Evolutionary conservation across 2,797 vertebrate genomes (phyloP), one percentile per base, ranked within the genome.

Genomic region (Gambelia wislizenii): DNA sequence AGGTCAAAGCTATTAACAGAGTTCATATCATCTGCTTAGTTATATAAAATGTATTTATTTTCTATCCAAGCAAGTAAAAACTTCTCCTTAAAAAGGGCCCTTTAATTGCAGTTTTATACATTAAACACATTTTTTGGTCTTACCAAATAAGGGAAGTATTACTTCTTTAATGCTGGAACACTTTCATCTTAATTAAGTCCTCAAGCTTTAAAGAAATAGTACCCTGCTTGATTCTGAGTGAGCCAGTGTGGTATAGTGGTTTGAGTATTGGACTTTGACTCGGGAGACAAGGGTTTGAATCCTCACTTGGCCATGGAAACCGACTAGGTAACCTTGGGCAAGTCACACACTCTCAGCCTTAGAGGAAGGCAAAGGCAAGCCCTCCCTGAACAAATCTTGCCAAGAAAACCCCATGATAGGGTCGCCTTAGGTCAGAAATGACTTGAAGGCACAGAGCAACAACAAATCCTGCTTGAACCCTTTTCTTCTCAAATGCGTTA

Each of bases 381-480:
- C n/a, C n/a, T n/a, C n/a, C n/a, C n/a, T n/a, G n/a, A n/a, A n/a
- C n/a, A n/a, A n/a, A n/a, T n/a, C n/a, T n/a, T n/a, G n/a, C n/a
- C n/a, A 33, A 33, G 9, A 30, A 30, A 67, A 10, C 20, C 56
- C 56, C 56, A 59, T 4, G 16, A 18, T 3, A 33, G 10, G 30
- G 30, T 33, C 3, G 10, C 64, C 64, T 6, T 13, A 33, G 33
- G 30, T 33, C 30, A 67, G 10, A 67, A 67, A 64, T 9, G 2
- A 64, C 27, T 64, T 64, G 27, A 67, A 67, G 7, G 27, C 30
- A 33, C 64, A 67, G 30, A 13, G 33, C 2, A 27, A 27, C 22
- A 67, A 12, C 64, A 67, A 67, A 93, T 85, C 84, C 92, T 91
- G 93, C 93, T 93, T 92, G 92, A 95, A 94, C 90, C 91, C 87